phyloP scores from a whole-genome alignment of 2,113 vertebrate species.

The Ptilonorhynchus violaceus region DNA sequence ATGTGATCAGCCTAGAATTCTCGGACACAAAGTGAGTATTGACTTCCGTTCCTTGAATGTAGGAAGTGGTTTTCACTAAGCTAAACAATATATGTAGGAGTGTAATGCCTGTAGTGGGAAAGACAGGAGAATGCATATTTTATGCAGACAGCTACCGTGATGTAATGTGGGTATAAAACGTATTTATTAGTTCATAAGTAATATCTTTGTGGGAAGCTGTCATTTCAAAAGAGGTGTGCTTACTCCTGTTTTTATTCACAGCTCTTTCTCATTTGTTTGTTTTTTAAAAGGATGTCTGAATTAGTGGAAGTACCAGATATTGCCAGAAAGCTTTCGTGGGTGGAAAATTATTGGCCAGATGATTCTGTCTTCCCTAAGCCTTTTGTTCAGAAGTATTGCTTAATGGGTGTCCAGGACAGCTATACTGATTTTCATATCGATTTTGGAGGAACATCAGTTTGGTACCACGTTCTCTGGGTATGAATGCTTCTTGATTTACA shows the following conservation, averaged over 20 bases:
- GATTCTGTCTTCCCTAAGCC: conserved; percentile 98
- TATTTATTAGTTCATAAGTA: neutral
- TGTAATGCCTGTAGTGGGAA: neutral
- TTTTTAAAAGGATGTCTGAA: conserved; percentile 89
- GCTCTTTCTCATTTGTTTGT: neutral
- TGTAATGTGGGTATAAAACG: neutral
- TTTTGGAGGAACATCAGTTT: conserved; percentile 98
- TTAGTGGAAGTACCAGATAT: conserved; percentile 95
- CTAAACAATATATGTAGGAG: neutral
- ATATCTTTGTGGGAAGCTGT: neutral
- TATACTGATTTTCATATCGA: conserved; percentile 99
- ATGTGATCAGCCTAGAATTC: conserved; percentile 99
- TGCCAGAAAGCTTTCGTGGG: conserved; percentile 97
- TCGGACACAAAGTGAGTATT: conserved; percentile 94
- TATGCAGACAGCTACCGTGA: neutral
- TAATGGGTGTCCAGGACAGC: conserved; percentile 97
- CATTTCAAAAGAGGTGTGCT: neutral
- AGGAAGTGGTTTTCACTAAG: neutral
- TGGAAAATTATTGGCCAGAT: conserved; percentile 99
- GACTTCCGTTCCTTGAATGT: neutral
- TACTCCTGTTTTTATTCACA: neutral
- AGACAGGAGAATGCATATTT: neutral
- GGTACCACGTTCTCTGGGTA: conserved; percentile 99
- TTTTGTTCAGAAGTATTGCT: conserved; percentile 98
- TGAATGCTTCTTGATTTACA: conserved; percentile 27